Evolutionary conservation across 1,140 invertebrate species (phyloP).

Genomic region (Tetramorium alpestre): DNA sequence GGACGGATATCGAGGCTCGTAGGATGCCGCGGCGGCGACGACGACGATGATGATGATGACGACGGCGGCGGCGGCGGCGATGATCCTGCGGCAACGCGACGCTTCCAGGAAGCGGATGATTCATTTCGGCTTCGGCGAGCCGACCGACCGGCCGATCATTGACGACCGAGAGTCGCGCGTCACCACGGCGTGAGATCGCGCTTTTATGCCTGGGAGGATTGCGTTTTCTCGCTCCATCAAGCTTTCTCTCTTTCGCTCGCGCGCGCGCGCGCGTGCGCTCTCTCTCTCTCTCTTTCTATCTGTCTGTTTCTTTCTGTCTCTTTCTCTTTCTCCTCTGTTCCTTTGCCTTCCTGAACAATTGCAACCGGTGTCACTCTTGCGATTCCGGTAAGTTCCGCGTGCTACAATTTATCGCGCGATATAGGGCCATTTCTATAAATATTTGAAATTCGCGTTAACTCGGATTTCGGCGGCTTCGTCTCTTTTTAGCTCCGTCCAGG

Average conservation of each 20-base stretch:
- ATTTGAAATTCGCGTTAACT: constrained; percentile 22
- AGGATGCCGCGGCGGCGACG: neutral
- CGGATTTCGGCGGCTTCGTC: neutral
- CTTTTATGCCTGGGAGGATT: constrained; percentile 26
- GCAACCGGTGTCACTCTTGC: neutral
- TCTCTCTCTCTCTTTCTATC: neutral
- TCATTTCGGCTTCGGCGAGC: constrained; percentile 67
- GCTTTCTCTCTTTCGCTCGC: neutral
- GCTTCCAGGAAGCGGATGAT: constrained; percentile 74
- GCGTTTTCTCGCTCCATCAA: neutral
- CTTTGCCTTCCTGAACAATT: neutral
- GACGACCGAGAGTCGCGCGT: constrained; percentile 47
- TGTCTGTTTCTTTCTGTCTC: neutral
- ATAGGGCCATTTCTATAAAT: constrained; percentile 5
- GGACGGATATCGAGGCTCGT: neutral
- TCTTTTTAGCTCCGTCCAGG: constrained; percentile 1
- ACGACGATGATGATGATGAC: neutral
- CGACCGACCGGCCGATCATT: constrained; percentile 48
- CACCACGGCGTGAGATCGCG: constrained; percentile 28
- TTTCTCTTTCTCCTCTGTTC: neutral
- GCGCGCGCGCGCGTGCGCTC: neutral
- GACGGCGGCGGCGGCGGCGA: neutral
- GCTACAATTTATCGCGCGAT: neutral
- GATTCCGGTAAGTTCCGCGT: too few relatives aligned
- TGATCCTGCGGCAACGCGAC: neutral